Percentiles rank a stretch among this genome's conserved stretches.
Evolutionary conservation across 2,797 vertebrate species (phyloP).

Genomic region (Ctenopoma multispine): DNA sequence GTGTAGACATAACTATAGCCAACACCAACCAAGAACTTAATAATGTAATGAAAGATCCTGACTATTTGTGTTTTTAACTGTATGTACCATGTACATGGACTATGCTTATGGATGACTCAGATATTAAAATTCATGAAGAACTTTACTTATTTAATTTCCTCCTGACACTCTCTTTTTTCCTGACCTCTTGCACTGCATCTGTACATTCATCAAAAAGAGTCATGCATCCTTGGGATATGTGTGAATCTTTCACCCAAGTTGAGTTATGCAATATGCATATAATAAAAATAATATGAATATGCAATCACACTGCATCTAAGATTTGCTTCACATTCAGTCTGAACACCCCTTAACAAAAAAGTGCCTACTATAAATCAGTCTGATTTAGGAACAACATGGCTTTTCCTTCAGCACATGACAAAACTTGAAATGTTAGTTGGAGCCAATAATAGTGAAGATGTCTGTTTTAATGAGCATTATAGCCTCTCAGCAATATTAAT

Average conservation of each 20-base stretch:
- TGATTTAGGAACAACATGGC: constrained; percentile 1
- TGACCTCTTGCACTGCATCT: background rate
- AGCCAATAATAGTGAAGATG: constrained; percentile 38
- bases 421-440: constrained; percentile 1
- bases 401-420: background rate
- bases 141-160: background rate
- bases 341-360: constrained; percentile 6
- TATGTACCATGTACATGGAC: no score
- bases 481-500: constrained; percentile 21
- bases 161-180: background rate
- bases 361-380: constrained; percentile 3
- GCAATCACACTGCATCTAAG: background rate
- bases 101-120: background rate
- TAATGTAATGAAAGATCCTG: no score
- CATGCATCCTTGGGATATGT: background rate
- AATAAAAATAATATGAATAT: background rate
- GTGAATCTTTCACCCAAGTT: background rate
- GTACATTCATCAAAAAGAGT: background rate
- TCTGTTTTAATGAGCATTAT: constrained; percentile 53
- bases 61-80: no score
- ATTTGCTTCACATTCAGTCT: background rate
- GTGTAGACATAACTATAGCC: no score
- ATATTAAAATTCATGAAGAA: background rate
- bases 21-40: no score
- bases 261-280: background rate